A percentile compares a stretch with the other conserved stretches of the same genome.
These are phyloP conservation scores for Phymastichus coffea DNA, from an alignment of 1,140 invertebrate genomes.

Conservation along the genomic window DNA sequence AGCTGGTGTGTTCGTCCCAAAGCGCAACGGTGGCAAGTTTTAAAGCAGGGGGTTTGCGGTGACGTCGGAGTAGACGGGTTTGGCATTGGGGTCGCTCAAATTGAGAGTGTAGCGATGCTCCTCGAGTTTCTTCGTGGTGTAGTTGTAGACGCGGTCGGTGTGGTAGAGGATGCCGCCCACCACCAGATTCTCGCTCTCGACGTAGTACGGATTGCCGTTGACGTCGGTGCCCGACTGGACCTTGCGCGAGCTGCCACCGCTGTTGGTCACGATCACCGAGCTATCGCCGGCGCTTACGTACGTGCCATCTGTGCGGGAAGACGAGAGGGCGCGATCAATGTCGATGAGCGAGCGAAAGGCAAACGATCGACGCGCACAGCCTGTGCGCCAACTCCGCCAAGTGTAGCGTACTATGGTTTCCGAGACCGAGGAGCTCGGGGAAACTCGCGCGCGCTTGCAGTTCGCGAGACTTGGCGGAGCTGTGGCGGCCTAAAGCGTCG, in stretches of 20 bases:
- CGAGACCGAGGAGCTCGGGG: too few species aligned
- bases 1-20: too few species aligned
- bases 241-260: neutral
- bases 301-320: neutral
- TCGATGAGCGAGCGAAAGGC: neutral
- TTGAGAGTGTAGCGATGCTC: conserved; percentile 30
- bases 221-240: neutral
- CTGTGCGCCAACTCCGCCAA: too few species aligned
- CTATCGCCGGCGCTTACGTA: neutral
- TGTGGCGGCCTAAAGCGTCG: too few species aligned
- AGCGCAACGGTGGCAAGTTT: too few species aligned
- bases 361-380: too few species aligned
- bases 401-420: too few species aligned
- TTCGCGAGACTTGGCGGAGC: too few species aligned
- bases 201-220: conserved; percentile 32
- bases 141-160: conserved; percentile 31
- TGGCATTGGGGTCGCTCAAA: conserved; percentile 29
- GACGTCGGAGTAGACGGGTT: conserved; percentile 22
- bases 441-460: too few species aligned
- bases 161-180: conserved; percentile 29
- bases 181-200: conserved; percentile 25
- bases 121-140: neutral
- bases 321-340: neutral
- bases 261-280: too few species aligned
- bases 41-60: too few species aligned